phyloP scores from a whole-genome alignment of 2,888 invertebrate genomes.

The Dione vanillae region DNA sequence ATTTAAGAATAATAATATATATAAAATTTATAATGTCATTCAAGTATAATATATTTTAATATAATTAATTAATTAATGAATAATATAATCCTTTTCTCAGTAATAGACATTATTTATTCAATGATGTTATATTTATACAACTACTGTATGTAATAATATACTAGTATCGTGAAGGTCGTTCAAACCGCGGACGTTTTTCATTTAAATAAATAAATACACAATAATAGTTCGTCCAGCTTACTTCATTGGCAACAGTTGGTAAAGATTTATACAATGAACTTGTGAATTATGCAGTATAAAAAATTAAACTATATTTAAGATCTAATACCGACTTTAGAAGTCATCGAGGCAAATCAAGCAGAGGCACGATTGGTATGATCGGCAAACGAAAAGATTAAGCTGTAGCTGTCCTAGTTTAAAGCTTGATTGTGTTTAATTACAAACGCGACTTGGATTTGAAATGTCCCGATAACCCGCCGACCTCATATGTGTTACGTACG shows the following conservation, averaged over 20 bases:
- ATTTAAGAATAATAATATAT: background rate
- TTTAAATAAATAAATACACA: slow-evolving; percentile 7
- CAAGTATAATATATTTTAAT: background rate
- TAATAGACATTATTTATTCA: background rate
- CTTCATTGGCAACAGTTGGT: background rate
- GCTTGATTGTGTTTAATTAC: slow-evolving; percentile 40
- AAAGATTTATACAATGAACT: background rate
- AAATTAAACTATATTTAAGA: background rate
- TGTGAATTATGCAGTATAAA: background rate
- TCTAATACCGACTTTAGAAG: background rate
- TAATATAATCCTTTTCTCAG: background rate
- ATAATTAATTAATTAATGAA: background rate
- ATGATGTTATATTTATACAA: background rate
- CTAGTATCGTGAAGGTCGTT: slow-evolving; percentile 7
- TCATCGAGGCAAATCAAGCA: background rate
- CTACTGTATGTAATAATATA: slow-evolving; percentile 5
- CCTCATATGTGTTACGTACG: slow-evolving; percentile 55
- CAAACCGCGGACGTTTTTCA: slow-evolving; percentile 8
- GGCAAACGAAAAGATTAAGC: slow-evolving; percentile 3
- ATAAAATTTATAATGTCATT: background rate
- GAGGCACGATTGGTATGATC: background rate
- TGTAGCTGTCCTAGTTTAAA: slow-evolving; percentile 36
- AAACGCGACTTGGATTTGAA: slow-evolving; percentile 44
- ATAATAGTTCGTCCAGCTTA: background rate
- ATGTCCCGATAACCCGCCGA: slow-evolving; percentile 73